phyloP scores from a whole-genome alignment of 2,797 vertebrate genomes.

The Oryzias sinensis region DNA sequence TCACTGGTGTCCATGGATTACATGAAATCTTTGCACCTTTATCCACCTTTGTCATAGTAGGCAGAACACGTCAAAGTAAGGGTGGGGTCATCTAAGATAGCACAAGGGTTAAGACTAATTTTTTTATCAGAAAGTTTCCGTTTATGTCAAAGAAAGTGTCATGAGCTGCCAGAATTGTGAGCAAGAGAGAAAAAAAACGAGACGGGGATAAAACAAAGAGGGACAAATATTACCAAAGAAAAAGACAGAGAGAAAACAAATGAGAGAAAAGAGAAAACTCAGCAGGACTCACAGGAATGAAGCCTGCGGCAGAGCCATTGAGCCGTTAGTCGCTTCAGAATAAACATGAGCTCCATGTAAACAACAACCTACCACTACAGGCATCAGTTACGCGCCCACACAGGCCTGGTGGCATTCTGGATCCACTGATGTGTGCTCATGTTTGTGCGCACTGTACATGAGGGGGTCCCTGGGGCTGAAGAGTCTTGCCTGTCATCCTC shows the following conservation, averaged over 20 bases:
- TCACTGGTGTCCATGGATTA: too few relatives aligned
- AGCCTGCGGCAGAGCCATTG: slow-evolving; percentile 63
- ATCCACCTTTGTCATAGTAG: too few relatives aligned
- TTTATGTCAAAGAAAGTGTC: slow-evolving; percentile 16
- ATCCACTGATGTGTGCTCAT: slow-evolving; percentile 56
- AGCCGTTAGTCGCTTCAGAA: slow-evolving; percentile 67
- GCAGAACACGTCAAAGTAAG: too few relatives aligned
- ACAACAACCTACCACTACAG: slow-evolving; percentile 72
- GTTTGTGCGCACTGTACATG: slow-evolving; percentile 34
- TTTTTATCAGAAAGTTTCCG: neutral
- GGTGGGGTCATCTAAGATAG: too few relatives aligned
- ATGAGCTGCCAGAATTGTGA: slow-evolving; percentile 5
- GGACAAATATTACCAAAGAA: slow-evolving; percentile 42
- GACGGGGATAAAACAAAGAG: slow-evolving; percentile 6
- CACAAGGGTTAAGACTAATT: neutral
- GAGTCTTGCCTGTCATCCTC: slow-evolving; percentile 62
- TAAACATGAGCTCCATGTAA: slow-evolving; percentile 76
- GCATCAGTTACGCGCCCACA: slow-evolving; percentile 58
- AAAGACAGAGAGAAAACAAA: slow-evolving; percentile 36
- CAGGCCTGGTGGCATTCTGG: slow-evolving; percentile 54
- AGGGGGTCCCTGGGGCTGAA: slow-evolving; percentile 58
- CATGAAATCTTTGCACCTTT: too few relatives aligned
- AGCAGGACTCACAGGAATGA: slow-evolving; percentile 55
- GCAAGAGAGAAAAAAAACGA: slow-evolving; percentile 6
- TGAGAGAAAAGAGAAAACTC: slow-evolving; percentile 24